Evolutionary conservation across 2,113 vertebrate genomes (phyloP).

Genomic region (Apeltes quadracus): DNA sequence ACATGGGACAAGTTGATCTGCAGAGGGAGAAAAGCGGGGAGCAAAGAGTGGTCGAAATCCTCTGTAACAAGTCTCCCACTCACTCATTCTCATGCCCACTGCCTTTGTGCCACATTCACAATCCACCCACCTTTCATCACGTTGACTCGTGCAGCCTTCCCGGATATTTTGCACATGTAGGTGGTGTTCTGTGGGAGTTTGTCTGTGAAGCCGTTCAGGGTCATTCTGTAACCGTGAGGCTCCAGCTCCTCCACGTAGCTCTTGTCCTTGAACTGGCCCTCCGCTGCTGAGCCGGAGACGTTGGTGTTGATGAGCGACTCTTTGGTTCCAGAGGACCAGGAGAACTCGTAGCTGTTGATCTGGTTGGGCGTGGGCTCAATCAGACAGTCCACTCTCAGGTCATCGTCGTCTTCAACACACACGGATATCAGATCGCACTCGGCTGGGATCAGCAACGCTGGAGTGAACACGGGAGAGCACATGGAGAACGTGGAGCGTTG

Average conservation of each 20-base stretch:
- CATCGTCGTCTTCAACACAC: constrained; percentile 74
- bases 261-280: constrained; percentile 59
- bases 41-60: constrained; percentile 5
- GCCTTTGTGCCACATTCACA: background rate
- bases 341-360: constrained; percentile 77
- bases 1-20: constrained; percentile 72
- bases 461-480: background rate
- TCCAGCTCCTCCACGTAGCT: constrained; percentile 69
- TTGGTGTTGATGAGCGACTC: constrained; percentile 78
- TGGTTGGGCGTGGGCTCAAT: constrained; percentile 56
- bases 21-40: constrained; percentile 40
- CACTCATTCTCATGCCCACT: background rate
- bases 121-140: constrained; percentile 68
- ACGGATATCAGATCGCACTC: constrained; percentile 64
- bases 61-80: constrained; percentile 14
- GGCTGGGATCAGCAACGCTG: constrained; percentile 71
- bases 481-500: background rate
- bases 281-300: constrained; percentile 70
- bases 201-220: constrained; percentile 53
- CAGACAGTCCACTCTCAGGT: constrained; percentile 79
- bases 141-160: constrained; percentile 30
- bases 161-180: constrained; percentile 77
- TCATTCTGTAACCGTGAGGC: constrained; percentile 73
- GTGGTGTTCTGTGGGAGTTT: constrained; percentile 72
- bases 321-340: constrained; percentile 71